Evolutionary conservation across 2,797 vertebrate species (phyloP).

Genomic region (Iguana delicatissima): DNA sequence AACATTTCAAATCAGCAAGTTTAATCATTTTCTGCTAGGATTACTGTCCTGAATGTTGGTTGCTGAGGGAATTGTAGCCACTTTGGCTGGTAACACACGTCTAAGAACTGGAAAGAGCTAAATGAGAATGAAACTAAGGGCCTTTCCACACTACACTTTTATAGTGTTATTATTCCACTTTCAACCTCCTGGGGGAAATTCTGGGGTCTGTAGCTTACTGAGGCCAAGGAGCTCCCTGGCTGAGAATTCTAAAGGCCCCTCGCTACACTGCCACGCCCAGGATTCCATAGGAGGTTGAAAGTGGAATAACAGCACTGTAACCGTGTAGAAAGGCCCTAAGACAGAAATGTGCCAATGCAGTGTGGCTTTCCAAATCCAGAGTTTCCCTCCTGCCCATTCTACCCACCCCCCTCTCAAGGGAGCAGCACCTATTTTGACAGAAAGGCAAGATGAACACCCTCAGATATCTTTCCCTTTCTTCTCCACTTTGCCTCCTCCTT

Average conservation of each 20-base stretch:
- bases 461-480: background rate
- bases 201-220: too few relatives aligned
- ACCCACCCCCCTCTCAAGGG: too few relatives aligned
- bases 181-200: too few relatives aligned
- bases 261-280: too few relatives aligned
- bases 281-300: too few relatives aligned
- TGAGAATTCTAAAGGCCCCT: too few relatives aligned
- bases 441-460: background rate
- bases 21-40: background rate
- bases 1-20: background rate
- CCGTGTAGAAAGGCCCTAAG: background rate
- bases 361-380: background rate
- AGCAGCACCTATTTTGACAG: background rate
- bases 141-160: too few relatives aligned
- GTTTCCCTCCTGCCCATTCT: background rate
- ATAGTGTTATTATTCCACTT: too few relatives aligned
- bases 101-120: background rate
- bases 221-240: too few relatives aligned
- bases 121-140: background rate
- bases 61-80: background rate
- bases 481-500: background rate
- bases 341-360: background rate
- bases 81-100: background rate
- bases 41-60: background rate
- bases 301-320: too few relatives aligned